Evolutionary conservation across 2,113 vertebrate genomes (phyloP).

Genomic region (Sphaerodactylus townsendi): DNA sequence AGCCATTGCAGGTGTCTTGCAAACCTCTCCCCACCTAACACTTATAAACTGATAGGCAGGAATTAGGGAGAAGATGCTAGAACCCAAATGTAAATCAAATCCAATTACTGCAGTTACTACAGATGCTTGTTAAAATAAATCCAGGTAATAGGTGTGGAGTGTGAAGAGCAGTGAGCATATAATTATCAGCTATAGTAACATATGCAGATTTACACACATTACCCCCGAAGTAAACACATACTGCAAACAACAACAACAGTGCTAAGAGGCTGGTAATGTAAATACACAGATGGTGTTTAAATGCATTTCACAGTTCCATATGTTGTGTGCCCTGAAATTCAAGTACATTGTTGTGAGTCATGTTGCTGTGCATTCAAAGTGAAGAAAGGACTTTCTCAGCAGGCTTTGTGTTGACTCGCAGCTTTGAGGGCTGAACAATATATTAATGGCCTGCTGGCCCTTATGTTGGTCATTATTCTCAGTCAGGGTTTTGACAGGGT

Average conservation of each 20-base stretch:
- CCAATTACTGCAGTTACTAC: neutral
- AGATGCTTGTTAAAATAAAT: slow-evolving; percentile 16
- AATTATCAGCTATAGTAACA: slow-evolving; percentile 2
- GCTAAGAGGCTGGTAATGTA: neutral
- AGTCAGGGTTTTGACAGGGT: too few relatives aligned
- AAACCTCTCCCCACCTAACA: slow-evolving; percentile 22
- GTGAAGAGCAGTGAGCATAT: neutral
- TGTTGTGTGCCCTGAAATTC: neutral
- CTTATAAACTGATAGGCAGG: neutral
- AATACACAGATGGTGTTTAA: slow-evolving; percentile 3
- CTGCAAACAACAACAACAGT: neutral
- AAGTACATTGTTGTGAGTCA: neutral
- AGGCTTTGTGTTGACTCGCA: too few relatives aligned
- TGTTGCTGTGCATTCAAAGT: neutral
- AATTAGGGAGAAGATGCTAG: neutral
- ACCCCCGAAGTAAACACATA: neutral
- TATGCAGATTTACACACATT: slow-evolving; percentile 3
- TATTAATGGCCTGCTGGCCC: too few relatives aligned
- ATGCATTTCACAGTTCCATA: neutral
- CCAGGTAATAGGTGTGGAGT: neutral
- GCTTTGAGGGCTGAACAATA: too few relatives aligned
- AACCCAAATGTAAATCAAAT: slow-evolving; percentile 6
- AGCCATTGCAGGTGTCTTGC: neutral
- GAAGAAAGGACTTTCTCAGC: neutral
- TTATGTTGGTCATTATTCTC: too few relatives aligned